Base-by-base conservation (phyloP, 2,888 invertebrate species). In the Phengaris arion region DNA sequence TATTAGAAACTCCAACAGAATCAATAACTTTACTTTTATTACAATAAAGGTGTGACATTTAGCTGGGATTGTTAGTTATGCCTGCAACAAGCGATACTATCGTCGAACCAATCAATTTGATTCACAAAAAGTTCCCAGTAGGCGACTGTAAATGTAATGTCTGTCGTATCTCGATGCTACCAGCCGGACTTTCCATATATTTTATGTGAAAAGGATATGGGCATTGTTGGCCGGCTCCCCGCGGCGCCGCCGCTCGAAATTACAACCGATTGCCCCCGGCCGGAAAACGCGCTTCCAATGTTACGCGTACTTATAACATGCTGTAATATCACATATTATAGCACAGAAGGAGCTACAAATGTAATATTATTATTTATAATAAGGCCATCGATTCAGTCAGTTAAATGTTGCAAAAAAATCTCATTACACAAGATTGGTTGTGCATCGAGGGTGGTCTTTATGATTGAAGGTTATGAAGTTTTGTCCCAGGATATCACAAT, bases 151-250 rank as follows among this genome's bases (percentile, higher is more conserved):
- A 88, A 88, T 86, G 87, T 88, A 85, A 84, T 84, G 88, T 85
- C 91, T 90, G 91, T 82, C 81, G 85, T 87, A 85, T 93, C 86
- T 83, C 89, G 91, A 92, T 93, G 92, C 92, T 89, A 89, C 89
- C 89, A 91, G 91, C 87, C 83, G 85, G 89, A 89, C 86, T 92
- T 92, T 92, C 90, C 91, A 91, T 92, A 92, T 93, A 92, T 93
- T 93, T 93, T 93, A 93, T 93, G 90, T 90, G 93, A 92, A 92
- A 93, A 93, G 93, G 93, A 93, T 93, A 92, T 87, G 90, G 87
- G 91, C 86, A 93, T 93, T 93, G 93, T 93, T 92, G 89, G 85
- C 81, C 81, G 92, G 84, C 91, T 80, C 83, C 93, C 92, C 84
- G 92, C 92, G 87, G 93, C 78, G 92, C 84, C 86, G 82, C 86